These are phyloP conservation scores for Helleia helle DNA, from an alignment of 2,888 invertebrate species.

Conservation along the genomic window DNA sequence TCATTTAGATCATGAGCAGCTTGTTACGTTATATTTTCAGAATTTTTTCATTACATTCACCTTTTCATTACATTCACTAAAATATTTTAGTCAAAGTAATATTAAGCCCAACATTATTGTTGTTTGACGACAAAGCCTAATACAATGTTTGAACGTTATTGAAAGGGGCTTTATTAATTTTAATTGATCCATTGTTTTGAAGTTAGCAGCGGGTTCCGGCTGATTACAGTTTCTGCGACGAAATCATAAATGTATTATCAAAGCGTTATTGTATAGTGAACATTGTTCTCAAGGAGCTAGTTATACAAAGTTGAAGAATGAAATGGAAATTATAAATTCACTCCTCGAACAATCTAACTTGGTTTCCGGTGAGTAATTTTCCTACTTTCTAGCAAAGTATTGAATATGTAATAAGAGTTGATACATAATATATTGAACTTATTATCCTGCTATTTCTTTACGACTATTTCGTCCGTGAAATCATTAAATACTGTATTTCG, in stretches of 20 bases:
- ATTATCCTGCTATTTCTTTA: too few species aligned
- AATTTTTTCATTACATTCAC: too few species aligned
- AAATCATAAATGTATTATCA: not conserved
- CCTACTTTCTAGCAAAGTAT: not conserved
- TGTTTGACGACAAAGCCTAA: too few species aligned
- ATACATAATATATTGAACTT: too few species aligned
- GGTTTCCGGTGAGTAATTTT: conserved; percentile 7
- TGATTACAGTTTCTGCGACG: not conserved
- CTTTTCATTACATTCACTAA: too few species aligned
- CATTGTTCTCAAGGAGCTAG: not conserved
- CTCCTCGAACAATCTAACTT: conserved; percentile 3
- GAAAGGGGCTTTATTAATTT: not conserved
- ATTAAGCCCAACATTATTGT: too few species aligned
- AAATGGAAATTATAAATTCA: conserved; percentile 9
- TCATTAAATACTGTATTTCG: too few species aligned
- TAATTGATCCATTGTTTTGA: not conserved
- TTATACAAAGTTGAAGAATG: conserved; percentile 4
- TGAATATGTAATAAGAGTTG: too few species aligned
- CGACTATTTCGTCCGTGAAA: too few species aligned
- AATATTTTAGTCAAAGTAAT: too few species aligned
- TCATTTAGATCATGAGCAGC: too few species aligned
- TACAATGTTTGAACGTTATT: not conserved
- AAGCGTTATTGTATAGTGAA: not conserved
- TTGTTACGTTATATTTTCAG: too few species aligned
- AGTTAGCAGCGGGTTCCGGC: not conserved